Base-by-base conservation (phyloP, 2,888 invertebrate species). In the Plagiodera versicolora region DNA sequence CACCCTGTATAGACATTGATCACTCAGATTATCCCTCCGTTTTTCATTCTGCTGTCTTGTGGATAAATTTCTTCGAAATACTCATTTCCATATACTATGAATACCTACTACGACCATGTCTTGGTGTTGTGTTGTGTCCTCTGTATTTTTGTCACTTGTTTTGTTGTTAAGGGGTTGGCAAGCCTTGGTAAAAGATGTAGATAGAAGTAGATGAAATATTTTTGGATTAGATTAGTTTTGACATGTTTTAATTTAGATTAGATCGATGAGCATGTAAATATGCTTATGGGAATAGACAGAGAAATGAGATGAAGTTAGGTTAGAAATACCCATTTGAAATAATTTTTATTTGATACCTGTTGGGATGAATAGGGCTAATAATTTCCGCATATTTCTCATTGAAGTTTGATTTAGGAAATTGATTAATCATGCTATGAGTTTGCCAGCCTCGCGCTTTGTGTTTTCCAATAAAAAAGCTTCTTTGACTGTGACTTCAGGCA, bases 121-220 rank as follows among this genome's bases (percentile, higher is more conserved):
- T 72, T 72, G 74, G 70, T 78, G 77, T 79, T 79, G 76, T 79
- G 77, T 78, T 82, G 82, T 82, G 72, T 68, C 72, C 71, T 72
- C 60, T 72, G 81, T 80, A 81, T 80, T 81, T 81, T 81, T 82
- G 77, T 78, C 74, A 73, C 71, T 66, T 76, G 69, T 76, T 61
- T 74, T 74, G 69, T 75, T 72, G 72, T 78, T 79, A 74, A 75
- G 79, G 77, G 80, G 80, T 80, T 80, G 80, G 80, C 80, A 80
- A 80, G 79, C 79, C 80, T 79, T 72, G 74, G 71, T 65, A 52
- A 53, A 1, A 16, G 30, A 16, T 28, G 20, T 49, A 24, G 16
- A 50, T 28, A 50, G 39, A 39, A 39, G 39, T 39, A 39, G 39
- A 39, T 39, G 39, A 4, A 11, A 39, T 39, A 58, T 56, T 56